Evolutionary conservation across 2,888 invertebrate genomes (phyloP).

Genomic region (Macrosiphum euphorbiae): DNA sequence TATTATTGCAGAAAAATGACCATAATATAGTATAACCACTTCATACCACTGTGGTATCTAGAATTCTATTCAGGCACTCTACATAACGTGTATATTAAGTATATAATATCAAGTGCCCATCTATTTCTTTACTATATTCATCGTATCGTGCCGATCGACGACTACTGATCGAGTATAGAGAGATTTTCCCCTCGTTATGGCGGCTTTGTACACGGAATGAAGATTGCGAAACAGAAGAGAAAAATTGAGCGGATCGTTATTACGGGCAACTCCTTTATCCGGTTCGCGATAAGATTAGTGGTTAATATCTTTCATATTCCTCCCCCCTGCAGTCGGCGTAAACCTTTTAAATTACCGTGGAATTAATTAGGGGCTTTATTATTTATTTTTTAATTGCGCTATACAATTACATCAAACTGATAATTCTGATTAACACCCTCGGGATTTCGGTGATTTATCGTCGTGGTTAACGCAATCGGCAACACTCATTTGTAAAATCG

Average conservation of each 20-base stretch:
- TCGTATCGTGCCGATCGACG: background rate
- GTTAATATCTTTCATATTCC: background rate
- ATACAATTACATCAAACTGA: background rate
- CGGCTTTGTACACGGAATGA: background rate
- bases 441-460: background rate
- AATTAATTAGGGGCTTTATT: constrained; percentile 11
- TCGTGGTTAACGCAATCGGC: background rate
- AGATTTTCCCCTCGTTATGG: background rate
- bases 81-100: no score
- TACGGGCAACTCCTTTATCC: background rate
- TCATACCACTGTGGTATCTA: no score
- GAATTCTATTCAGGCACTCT: no score
- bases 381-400: constrained; percentile 38
- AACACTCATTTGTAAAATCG: background rate
- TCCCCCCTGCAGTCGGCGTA: background rate
- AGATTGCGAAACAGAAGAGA: background rate
- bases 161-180: background rate
- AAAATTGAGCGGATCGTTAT: background rate
- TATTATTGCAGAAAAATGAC: no score
- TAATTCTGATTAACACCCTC: constrained; percentile 35
- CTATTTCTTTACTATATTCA: no score
- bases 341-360: background rate
- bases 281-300: constrained; percentile 1
- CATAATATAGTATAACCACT: no score
- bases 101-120: no score